Evolutionary conservation across 2,113 vertebrate genomes (phyloP).

Genomic region (Dendropsophus ebraccatus): DNA sequence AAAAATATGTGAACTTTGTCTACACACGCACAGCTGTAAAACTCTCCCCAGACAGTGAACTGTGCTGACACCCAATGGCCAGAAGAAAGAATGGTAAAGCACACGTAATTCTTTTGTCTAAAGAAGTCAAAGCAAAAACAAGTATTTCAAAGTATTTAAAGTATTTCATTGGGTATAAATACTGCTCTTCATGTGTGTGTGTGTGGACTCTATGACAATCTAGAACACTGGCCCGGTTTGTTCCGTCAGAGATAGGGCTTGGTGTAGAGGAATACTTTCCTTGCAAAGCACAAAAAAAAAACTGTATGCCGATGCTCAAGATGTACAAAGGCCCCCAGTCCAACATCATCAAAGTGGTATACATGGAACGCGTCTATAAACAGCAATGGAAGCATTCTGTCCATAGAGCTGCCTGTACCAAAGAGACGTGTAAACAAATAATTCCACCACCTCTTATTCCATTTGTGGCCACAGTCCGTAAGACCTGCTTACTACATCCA

Average conservation of each 20-base stretch:
- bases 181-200: too few relatives aligned
- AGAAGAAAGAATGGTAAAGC: not conserved
- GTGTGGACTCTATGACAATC: too few relatives aligned
- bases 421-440: not conserved
- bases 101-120: not conserved
- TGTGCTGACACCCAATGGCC: slow-evolving; percentile 47
- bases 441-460: not conserved
- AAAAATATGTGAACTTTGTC: not conserved
- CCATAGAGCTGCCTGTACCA: not conserved
- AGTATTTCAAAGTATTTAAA: not conserved
- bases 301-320: not conserved
- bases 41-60: not conserved
- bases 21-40: slow-evolving; percentile 15
- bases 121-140: not conserved
- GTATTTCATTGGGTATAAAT: too few relatives aligned
- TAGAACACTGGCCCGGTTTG: too few relatives aligned
- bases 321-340: not conserved
- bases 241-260: not conserved
- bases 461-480: not conserved
- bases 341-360: not conserved
- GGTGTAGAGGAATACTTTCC: not conserved
- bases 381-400: not conserved
- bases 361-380: not conserved
- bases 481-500: not conserved
- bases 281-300: not conserved